Base-by-base conservation (phyloP, 1,140 invertebrate species). In the Drosophila grimshawi region DNA sequence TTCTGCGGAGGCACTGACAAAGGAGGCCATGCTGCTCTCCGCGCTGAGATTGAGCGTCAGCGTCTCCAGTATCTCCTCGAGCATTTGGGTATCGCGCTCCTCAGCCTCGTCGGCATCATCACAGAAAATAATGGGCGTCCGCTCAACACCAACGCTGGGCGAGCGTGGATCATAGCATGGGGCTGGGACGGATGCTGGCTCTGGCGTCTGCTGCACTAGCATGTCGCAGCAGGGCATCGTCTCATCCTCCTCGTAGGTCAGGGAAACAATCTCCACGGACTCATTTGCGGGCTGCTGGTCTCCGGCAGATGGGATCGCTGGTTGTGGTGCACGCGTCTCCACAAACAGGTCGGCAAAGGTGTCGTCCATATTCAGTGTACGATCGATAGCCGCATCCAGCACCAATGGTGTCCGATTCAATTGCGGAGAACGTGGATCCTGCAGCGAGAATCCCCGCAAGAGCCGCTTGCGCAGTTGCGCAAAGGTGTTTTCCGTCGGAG, bases 361-460 rank as follows among this genome's bases (percentile, higher is more conserved):
- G 43, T 92, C 91, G 39, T 92, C 91, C 62, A 92, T 51, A n/a
- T 90, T 91, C 0, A 92, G 60, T 0, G 90, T 88, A 7, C 90
- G 86, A 59, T 88, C 79, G 19, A 92, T 70, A 29, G 93, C 79
- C 32, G 91, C 90, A 45, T 92, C 82, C 8, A 93, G 70, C n/a
- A 93, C 68, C 11, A 93, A 76, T 0, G 93, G 93, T 3, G 93
- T 93, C 52, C 93, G 89, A 73, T 91, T 91, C 30, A 93, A 71
- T 60, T 93, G 91, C 0, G 93, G 93, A 2, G 93, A 94, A 4
- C 93, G 85, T 0, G 93, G 93, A 90, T 94, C 93, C 6, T 76
- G 90, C 0, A 86, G 67, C 0, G 90, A 51, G 35, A 92, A 92
- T 0, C 91, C 91, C 39, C 90, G 91, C 0, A 92, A 57, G 8